A percentile compares a stretch with the other conserved stretches of the same genome.
Evolutionary conservation across 2,888 invertebrate species (phyloP).

Genomic region (Cephus pulcher): DNA sequence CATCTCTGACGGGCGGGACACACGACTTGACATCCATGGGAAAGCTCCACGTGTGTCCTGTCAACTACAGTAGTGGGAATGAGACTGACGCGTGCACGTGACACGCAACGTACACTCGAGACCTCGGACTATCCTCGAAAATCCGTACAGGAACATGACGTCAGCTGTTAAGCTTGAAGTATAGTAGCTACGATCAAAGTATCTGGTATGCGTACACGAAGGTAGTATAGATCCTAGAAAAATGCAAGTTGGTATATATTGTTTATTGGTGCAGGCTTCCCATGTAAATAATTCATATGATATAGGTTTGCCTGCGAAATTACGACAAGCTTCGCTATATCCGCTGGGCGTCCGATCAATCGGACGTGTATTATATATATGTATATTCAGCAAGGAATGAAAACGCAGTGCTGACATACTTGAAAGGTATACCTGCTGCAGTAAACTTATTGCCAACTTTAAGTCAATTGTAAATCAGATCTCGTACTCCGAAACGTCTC

Average conservation of each 20-base stretch:
- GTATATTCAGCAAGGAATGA: constrained; percentile 32
- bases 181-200: neutral
- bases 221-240: neutral
- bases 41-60: constrained; percentile 52
- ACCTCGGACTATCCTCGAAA: neutral
- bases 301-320: constrained; percentile 26
- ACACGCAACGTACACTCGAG: constrained; percentile 36
- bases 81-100: constrained; percentile 45
- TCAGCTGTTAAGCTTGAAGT: neutral
- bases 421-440: constrained; percentile 48
- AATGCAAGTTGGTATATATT: neutral
- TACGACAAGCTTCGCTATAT: constrained; percentile 21
- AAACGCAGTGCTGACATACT: constrained; percentile 38
- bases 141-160: neutral
- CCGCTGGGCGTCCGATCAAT: constrained; percentile 37
- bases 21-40: constrained; percentile 39
- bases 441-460: constrained; percentile 48
- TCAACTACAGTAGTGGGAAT: constrained; percentile 40
- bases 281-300: constrained; percentile 27
- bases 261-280: neutral
- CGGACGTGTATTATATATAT: neutral
- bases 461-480: constrained; percentile 49
- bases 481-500: constrained; percentile 43
- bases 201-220: neutral
- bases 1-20: neutral